Conservation (phyloP, 92 coral and sea anemone species). For the Galaxea fascicularis region DNA sequence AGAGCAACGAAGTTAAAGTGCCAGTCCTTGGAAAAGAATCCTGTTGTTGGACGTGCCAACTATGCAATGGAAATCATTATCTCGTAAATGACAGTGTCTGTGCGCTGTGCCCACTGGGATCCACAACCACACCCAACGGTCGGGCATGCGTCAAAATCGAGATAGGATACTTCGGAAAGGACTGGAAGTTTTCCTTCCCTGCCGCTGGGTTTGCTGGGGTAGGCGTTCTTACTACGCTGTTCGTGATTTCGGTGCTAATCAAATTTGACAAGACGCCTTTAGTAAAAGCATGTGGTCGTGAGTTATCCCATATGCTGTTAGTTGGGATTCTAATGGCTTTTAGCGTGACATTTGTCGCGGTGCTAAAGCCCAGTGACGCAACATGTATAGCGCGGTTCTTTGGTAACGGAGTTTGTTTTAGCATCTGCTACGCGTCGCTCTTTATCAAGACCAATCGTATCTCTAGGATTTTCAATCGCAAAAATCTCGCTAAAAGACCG, state of each 20-base stretch:
- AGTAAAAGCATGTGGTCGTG: slow-evolving; percentile 97
- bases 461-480: slow-evolving; percentile 96
- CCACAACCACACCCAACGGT: slow-evolving; percentile 72
- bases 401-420: slow-evolving; percentile 86
- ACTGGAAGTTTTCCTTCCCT: slow-evolving; percentile 72
- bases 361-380: slow-evolving; percentile 72
- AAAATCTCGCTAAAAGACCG: slow-evolving; percentile 90
- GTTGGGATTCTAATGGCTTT: slow-evolving; percentile 85
- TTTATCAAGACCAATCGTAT: slow-evolving; percentile 96
- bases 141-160: slow-evolving; percentile 70
- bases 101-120: slow-evolving; percentile 82
- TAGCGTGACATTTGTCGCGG: slow-evolving; percentile 70
- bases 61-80: slow-evolving; percentile 82
- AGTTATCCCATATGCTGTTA: slow-evolving; percentile 84
- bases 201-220: slow-evolving; percentile 78
- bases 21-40: slow-evolving; percentile 81
- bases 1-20: slow-evolving; percentile 70
- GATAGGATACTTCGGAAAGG: slow-evolving; percentile 78
- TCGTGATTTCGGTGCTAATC: slow-evolving; percentile 74
- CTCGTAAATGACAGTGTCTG: slow-evolving; percentile 78
- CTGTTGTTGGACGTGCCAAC: slow-evolving; percentile 90
- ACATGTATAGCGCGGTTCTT: slow-evolving; percentile 87
- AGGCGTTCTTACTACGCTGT: slow-evolving; percentile 78
- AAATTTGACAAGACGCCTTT: slow-evolving; percentile 88
- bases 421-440: slow-evolving; percentile 92